These are phyloP conservation scores for Drosophila asahinai DNA, from an alignment of 1,140 invertebrate species.

Conservation along the genomic window DNA sequence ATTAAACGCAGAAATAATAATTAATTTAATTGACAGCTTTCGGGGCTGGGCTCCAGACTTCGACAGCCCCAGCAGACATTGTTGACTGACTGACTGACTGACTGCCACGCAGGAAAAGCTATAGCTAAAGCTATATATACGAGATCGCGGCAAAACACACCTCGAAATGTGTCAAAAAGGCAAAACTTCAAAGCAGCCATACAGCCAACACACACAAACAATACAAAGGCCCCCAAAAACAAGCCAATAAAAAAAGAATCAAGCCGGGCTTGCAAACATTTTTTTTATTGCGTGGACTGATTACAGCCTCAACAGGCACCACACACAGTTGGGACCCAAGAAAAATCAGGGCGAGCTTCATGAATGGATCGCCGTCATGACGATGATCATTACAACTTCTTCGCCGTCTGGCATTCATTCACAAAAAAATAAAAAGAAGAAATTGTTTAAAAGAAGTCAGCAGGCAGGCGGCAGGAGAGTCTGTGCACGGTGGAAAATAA, in stretches of 20 bases:
- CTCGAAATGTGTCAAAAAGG: constrained; percentile 82
- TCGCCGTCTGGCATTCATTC: constrained; percentile 74
- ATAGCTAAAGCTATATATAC: constrained; percentile 31
- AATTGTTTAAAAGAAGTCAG: constrained; percentile 7
- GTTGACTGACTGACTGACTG: constrained; percentile 39
- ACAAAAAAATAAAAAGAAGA: constrained; percentile 34
- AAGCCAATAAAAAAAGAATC: constrained; percentile 60
- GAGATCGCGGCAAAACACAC: constrained; percentile 75
- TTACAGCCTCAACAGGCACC: constrained; percentile 59
- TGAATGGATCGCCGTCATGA: constrained; percentile 67
- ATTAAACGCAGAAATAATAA: constrained; percentile 81
- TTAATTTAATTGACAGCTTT: constrained; percentile 84
- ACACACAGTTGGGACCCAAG: constrained; percentile 40
- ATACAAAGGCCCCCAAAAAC: constrained; percentile 63
- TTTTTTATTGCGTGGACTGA: constrained; percentile 84
- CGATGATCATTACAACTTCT: constrained; percentile 70
- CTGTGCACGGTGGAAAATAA: constrained; percentile 2
- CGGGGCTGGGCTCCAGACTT: constrained; percentile 68
- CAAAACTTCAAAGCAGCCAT: constrained; percentile 67
- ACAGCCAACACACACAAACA: constrained; percentile 52
- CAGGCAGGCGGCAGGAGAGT: constrained; percentile 26
- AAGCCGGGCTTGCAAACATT: constrained; percentile 71
- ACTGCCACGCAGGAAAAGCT: constrained; percentile 80
- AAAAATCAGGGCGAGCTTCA: constrained; percentile 65
- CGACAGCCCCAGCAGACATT: constrained; percentile 41